A percentile compares a stretch with the other conserved stretches of the same genome.
Conservation (phyloP, 2,888 invertebrate genomes). For the Drosophila villosipedis region DNA sequence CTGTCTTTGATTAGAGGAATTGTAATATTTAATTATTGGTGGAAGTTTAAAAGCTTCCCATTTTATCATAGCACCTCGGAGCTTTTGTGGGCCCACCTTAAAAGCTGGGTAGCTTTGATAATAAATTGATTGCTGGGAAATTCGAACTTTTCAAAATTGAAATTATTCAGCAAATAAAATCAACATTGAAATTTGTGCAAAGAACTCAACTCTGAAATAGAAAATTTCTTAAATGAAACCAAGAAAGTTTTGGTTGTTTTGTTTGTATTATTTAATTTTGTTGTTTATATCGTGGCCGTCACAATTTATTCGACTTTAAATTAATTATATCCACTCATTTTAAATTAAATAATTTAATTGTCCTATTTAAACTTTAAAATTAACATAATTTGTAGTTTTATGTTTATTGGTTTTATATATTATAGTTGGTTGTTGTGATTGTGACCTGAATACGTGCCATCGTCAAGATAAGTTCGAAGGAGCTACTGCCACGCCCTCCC, state of each 20-base stretch:
- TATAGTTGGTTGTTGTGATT: conserved; percentile 45
- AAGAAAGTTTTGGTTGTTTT: background rate
- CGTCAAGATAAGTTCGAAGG: conserved; percentile 16
- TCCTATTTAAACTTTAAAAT: conserved; percentile 80
- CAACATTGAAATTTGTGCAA: background rate
- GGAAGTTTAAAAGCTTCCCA: conserved; percentile 3
- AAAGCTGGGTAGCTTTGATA: conserved; percentile 5
- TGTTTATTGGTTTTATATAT: conserved; percentile 54
- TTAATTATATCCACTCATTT: conserved; percentile 70
- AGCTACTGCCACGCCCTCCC: conserved; percentile 9
- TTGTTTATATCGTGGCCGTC: conserved; percentile 57
- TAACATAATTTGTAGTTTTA: conserved; percentile 79
- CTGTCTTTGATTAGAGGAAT: background rate
- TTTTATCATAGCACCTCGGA: background rate
- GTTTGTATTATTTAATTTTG: conserved; percentile 60
- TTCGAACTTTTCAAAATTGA: background rate
- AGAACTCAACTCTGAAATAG: background rate
- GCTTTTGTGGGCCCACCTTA: background rate
- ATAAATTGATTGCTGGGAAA: background rate
- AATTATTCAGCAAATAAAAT: background rate
- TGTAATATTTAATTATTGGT: background rate
- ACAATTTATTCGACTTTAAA: conserved; percentile 67
- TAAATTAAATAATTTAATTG: conserved; percentile 83
- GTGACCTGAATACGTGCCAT: conserved; percentile 61
- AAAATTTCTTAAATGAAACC: background rate